Evolutionary conservation across 2,888 invertebrate genomes (phyloP), one percentile per base, ranked within the genome.

Genomic region (Atrina japonica): DNA sequence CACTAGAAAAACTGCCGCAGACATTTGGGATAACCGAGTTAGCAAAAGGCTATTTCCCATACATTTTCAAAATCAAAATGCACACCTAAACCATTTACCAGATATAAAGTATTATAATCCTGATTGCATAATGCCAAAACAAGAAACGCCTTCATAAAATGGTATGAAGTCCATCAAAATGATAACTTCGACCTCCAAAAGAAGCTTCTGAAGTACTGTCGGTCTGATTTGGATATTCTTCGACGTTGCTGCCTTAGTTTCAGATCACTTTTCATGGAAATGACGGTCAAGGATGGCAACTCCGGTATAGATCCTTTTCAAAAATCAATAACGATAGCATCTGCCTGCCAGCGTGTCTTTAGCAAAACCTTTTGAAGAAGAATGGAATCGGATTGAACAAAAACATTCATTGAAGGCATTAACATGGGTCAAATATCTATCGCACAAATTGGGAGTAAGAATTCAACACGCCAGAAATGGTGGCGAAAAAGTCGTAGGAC

Each of bases 341-440:
- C 69, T 18, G 70, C 68, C 16, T 70, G 72, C 43, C 53, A 75
- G 21, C 35, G 58, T 18, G 72, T 75, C 11, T 72, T 63, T 35
- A 56, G 73, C 30, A 58, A 59, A 35, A 66, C 49, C 30, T 35
- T 72, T 61, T 58, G 45, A 69, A n/a, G 35, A 35, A 35, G n/a
- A n/a, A 35, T 11, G 11, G 11, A 35, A 35, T 35, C 35, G 35
- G 35, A 35, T 35, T n/a, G 68, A 72, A 64, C 55, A 65, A 11
- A 78, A 74, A 59, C 74, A 76, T 27, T 78, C 74, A 16, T 43
- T 70, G 1, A 70, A 70, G 63, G 74, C 76, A 29, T 59, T 67
- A 21, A 65, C 72, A 30, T 76, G 70, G 76, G n/a, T 75, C 18
- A 58, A 61, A 9, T 75, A 76, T 30, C 14, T 78, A 1, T 27